Conservation (phyloP, 2,888 invertebrate genomes). For the Drepana falcataria region DNA sequence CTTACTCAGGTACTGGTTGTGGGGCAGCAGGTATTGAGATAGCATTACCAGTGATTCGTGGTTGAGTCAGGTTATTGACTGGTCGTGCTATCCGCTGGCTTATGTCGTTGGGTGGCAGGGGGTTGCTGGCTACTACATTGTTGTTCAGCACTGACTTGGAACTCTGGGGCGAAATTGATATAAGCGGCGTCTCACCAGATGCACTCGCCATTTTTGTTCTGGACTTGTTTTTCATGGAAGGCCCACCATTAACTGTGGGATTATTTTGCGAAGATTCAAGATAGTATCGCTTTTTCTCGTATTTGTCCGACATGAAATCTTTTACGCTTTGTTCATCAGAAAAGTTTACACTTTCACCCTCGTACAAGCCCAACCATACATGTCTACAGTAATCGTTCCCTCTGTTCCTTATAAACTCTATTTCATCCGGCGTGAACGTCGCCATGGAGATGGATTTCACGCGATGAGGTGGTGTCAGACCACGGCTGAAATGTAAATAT, state of each 20-base stretch:
- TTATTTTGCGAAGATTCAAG: conserved; percentile 47
- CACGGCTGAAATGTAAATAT: conserved; percentile 86
- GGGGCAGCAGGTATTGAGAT: conserved; percentile 24
- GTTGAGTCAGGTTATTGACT: conserved; percentile 46
- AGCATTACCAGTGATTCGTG: conserved; percentile 34
- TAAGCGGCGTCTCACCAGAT: conserved; percentile 45
- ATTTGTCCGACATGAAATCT: conserved; percentile 96
- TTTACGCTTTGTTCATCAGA: conserved; percentile 94
- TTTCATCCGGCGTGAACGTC: conserved; percentile 96
- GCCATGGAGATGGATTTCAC: conserved; percentile 99
- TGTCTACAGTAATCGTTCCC: conserved; percentile 96
- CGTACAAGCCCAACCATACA: conserved; percentile 95
- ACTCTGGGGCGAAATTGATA: conserved; percentile 59
- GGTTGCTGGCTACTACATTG: conserved; percentile 53
- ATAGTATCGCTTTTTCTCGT: conserved; percentile 91
- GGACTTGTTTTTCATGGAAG: conserved; percentile 46
- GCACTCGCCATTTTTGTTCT: conserved; percentile 52
- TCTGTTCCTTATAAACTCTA: conserved; percentile 91
- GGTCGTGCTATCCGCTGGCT: conserved; percentile 59
- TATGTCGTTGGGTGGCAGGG: conserved; percentile 39
- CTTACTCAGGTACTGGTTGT: conserved; percentile 66
- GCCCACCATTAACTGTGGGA: conserved; percentile 48
- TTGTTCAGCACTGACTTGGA: conserved; percentile 44
- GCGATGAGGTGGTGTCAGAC: conserved; percentile 97
- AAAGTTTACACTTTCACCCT: conserved; percentile 84